Evolutionary conservation across 2,113 vertebrate genomes (phyloP), one percentile per base, ranked within the genome.

Genomic region (Thymallus thymallus): DNA sequence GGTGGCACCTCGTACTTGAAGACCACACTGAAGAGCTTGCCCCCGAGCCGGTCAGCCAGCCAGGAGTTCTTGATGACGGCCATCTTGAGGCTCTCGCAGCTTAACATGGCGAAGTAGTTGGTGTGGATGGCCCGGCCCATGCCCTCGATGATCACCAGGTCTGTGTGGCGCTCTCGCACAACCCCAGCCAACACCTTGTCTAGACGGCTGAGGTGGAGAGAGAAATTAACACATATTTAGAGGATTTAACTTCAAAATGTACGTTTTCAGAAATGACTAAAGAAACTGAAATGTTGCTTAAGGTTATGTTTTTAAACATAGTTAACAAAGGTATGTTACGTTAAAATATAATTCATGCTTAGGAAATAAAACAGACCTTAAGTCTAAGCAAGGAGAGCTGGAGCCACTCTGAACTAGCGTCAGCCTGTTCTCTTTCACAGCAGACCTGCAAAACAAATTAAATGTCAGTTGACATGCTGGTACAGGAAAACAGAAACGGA

Each of bases 91-190:
- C 96, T 97, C 91, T 99, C 98, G 0, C 98, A 99, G 85, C 92
- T 86, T 23, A 99, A 87, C 10, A 84, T 90, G 0, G 97, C 98
- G 0, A 94, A 91, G 90, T 98, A 98, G 83, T 99, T 99, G 73
- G 98, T 99, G 91, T 99, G 98, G 68, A 99, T 95, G 61, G 98
- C 97, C 0, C 98, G 95, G 30, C 98, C 98, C 98, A 99, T 99
- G 60, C 98, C 98, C 83, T 99, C 98, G 1, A 99, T 98, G 80
- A 99, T 92, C 32, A 98, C 96, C 91, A 99, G 85, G 91, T 99
- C 97, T 0, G 96, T 96, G 32, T 94, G 83, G 0, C 95, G 92
- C 77, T 99, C 96, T 0, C 94, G 89, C 23, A 96, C 95, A 83
- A 96, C 93, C 73, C 84, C 89, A 0, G 96, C 95, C 91, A 99